Conservation (phyloP, 92 coral and sea anemone genomes). For the Epizoanthus illoricatus region DNA sequence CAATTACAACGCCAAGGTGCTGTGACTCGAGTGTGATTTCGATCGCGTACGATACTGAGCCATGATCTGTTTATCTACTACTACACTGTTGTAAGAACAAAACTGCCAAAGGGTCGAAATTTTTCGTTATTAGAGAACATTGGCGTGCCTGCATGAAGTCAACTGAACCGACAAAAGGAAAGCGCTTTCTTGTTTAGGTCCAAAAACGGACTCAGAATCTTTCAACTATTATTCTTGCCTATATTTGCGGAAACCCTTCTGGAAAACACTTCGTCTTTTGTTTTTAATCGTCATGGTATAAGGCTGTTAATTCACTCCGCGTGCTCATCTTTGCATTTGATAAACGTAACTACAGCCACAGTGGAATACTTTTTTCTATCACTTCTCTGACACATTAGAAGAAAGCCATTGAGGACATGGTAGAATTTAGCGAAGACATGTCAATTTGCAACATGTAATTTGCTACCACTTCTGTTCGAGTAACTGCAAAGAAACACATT, state of each 20-base stretch:
- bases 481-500: constrained; percentile 55
- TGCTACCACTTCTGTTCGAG: constrained; percentile 59
- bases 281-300: constrained; percentile 36
- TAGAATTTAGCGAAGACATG: constrained; percentile 39
- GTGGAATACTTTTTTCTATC: not conserved
- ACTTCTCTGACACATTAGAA: not conserved
- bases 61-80: constrained; percentile 11
- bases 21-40: not conserved
- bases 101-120: not conserved
- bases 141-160: constrained; percentile 28
- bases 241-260: constrained; percentile 37
- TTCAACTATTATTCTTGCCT: constrained; percentile 17
- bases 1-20: not conserved
- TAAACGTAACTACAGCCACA: not conserved
- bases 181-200: constrained; percentile 26
- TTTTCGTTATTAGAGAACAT: constrained; percentile 24
- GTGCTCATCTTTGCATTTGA: constrained; percentile 12
- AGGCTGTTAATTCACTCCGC: constrained; percentile 36
- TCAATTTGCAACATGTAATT: constrained; percentile 31
- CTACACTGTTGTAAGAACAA: not conserved
- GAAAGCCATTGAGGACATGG: not conserved
- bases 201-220: constrained; percentile 27
- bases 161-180: constrained; percentile 27
- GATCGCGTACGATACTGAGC: not conserved
- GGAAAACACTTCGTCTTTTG: constrained; percentile 35